Evolutionary conservation across 2,113 vertebrate genomes (phyloP), one percentile per base, ranked within the genome.

Genomic region (Leucosticte australis): DNA sequence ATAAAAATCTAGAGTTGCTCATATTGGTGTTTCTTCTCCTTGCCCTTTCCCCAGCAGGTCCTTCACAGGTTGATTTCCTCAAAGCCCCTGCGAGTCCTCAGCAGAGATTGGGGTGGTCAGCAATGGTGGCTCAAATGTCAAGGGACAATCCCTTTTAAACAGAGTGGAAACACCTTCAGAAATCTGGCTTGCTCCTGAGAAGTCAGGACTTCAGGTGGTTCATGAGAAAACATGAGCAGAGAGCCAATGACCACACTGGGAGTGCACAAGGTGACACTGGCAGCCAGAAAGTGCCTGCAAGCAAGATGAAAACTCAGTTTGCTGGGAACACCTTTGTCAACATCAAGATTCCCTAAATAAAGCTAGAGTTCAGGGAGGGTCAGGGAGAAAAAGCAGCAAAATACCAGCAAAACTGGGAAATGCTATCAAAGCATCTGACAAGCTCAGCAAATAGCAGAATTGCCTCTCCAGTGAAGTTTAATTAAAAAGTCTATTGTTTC

Each of bases 401-500:
- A 44, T 41, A 31, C 75, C 85, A 85, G 35, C 16, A 88, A 79
- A 96, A 91, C 20, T 64, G 26, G 35, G 52, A 82, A 91, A 62
- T 68, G 49, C 26, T 91, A 46, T 88, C 68, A 41, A 57, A 47
- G 64, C 42, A 68, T 75, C 90, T 74, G 82, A 75, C 57, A 67
- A 94, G 42, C 71, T 97, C 90, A 96, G 89, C 75, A 96, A 86
- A 90, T 82, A 88, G 35, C 50, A 89, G 39, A 86, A 94, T 81
- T 91, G 59, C 74, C 76, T 96, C 83, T 47, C 76, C 62, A 76
- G 65, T 94, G 76, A 91, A 95, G 79, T 86, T 95, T 95, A 95
- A 96, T 96, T 95, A 84, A 95, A 90, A 90, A 90, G 75, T 39
- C 84, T 89, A 39, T 86, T 76, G 56, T 96, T 94, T 92, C 87